Percentiles rank a stretch among this genome's conserved stretches.
These are phyloP conservation scores for Ditula angustiorana DNA, from an alignment of 2,888 invertebrate genomes.

Conservation along the genomic window DNA sequence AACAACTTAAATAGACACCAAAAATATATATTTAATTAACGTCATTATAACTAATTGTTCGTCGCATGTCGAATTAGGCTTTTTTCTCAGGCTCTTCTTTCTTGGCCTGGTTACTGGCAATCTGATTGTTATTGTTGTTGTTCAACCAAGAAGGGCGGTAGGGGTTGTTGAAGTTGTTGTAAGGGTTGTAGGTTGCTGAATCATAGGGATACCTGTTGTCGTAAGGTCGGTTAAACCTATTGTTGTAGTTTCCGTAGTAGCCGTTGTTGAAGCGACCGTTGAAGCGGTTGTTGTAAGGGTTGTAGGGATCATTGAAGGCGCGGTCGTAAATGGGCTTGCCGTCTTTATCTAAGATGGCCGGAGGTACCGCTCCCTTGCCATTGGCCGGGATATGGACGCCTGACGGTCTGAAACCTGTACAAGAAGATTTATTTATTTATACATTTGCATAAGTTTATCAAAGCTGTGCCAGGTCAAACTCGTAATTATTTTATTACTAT, in stretches of 20 bases:
- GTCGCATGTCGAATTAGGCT: not conserved
- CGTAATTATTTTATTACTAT: too few species aligned
- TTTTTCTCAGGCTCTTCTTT: constrained; percentile 32
- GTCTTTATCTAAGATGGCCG: constrained; percentile 63
- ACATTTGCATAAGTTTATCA: too few species aligned
- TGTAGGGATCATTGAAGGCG: constrained; percentile 49
- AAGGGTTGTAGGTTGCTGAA: constrained; percentile 30
- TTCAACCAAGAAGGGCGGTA: constrained; percentile 32
- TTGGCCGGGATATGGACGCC: constrained; percentile 88
- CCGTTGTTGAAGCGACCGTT: constrained; percentile 52
- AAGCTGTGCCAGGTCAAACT: too few species aligned
- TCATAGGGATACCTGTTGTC: constrained; percentile 42
- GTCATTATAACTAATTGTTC: not conserved
- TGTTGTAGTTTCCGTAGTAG: constrained; percentile 54
- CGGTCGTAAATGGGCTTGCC: constrained; percentile 51
- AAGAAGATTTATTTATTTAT: not conserved
- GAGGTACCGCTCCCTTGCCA: constrained; percentile 81
- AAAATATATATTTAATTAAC: constrained; percentile 2
- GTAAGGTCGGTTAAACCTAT: constrained; percentile 48
- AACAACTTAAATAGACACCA: not conserved
- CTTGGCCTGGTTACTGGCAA: constrained; percentile 2
- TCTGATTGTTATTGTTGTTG: constrained; percentile 2
- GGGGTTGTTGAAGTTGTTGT: constrained; percentile 31
- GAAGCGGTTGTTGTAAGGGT: constrained; percentile 58
- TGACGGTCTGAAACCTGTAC: constrained; percentile 85